Base-by-base conservation (phyloP, 2,113 vertebrate species). In the Pristiophorus japonicus region DNA sequence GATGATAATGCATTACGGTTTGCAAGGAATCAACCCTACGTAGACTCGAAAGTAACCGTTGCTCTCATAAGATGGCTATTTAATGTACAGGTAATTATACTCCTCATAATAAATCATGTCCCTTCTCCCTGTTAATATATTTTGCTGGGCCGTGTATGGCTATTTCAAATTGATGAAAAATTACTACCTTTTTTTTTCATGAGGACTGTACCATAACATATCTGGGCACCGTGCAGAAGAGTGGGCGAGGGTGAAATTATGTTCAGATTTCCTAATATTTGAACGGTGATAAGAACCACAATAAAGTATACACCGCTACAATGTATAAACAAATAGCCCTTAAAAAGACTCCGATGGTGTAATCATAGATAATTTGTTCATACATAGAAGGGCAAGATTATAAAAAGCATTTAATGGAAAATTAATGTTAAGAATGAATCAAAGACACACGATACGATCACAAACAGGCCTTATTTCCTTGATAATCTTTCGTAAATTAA, bases 31-130 rank as follows among this genome's bases (percentile, higher is more conserved):
- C 38, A 47, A 12, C 20, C 20, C 42, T 47, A 51, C 66, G 24
- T 22, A 91, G 11, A 27, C 42, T 22, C 42, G 51, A 70, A 24
- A 67, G 66, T 94, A 70, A 67, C 22, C n/a, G 27, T 47, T 70
- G 42, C 45, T 45, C 66, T 34, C 42, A 67, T 70, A 67, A 47
- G 93, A 94, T 94, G 65, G 38, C 38, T 70, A 94, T 70, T 51
- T 94, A 94, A 94, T 94, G 24, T 70, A 94, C 38, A 94, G 65
- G 65, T 70, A 70, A 94, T 73, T 67, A 70, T 47, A 42, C 38
- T 70, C 42, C 38, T 14, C 93, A 70, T 45, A 94, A 94, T 94
- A 47, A 94, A 94, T 94, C 93, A 94, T 70, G 93, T 30, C 42
- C 27, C 24, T 94, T 47, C 11, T 45, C 27, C 12, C 42, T 34